A percentile compares a stretch with the other conserved stretches of the same genome.
These are phyloP conservation scores for Arvicanthis niloticus DNA, from an alignment of 2,113 vertebrate species.

Conservation along the genomic window DNA sequence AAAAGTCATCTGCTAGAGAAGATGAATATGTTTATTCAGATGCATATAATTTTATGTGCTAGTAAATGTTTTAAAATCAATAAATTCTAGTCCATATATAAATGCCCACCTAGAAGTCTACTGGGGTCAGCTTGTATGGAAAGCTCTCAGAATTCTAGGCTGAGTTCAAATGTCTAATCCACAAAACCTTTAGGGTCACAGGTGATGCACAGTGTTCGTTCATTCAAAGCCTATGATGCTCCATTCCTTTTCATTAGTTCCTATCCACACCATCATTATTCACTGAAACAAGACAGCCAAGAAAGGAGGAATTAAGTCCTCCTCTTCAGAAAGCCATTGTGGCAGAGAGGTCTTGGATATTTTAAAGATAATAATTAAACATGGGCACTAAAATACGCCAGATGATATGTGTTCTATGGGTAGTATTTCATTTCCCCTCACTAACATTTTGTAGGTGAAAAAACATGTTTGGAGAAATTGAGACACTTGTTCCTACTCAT, in stretches of 20 bases:
- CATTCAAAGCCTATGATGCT: neutral
- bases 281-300: neutral
- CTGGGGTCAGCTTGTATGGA: neutral
- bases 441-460: neutral
- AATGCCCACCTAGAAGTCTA: no score
- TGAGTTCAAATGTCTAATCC: neutral
- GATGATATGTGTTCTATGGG: no score
- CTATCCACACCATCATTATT: neutral
- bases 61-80: neutral
- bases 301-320: neutral
- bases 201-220: neutral
- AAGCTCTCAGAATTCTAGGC: neutral
- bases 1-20: neutral
- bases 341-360: neutral
- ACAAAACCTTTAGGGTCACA: neutral
- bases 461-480: neutral
- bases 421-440: neutral
- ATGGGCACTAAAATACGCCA: neutral
- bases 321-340: neutral
- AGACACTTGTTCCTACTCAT: neutral
- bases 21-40: neutral
- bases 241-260: neutral
- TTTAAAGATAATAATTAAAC: neutral
- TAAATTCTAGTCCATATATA: neutral
- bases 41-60: neutral